A percentile compares a stretch with the other conserved stretches of the same genome.
These are phyloP conservation scores for Tympanuchus pallidicinctus DNA, from an alignment of 2,113 vertebrate genomes.

Conservation along the genomic window DNA sequence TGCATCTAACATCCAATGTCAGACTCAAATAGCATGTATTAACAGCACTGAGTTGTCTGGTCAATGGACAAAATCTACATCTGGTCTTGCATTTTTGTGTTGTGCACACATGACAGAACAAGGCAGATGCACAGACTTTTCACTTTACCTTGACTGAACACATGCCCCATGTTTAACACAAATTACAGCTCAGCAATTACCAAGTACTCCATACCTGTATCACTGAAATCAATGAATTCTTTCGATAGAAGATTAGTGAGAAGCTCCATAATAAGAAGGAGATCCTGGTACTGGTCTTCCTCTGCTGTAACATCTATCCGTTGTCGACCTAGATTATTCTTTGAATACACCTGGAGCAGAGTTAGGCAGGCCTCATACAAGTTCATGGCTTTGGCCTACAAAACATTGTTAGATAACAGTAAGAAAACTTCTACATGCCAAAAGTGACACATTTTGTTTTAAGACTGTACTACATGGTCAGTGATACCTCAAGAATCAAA, in stretches of 20 bases:
- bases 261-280: conserved; percentile 99
- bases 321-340: conserved; percentile 94
- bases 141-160: neutral
- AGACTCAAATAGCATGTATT: neutral
- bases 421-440: neutral
- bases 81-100: neutral
- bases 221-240: conserved; percentile 99
- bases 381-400: conserved; percentile 96
- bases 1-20: neutral
- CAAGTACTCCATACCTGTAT: conserved; percentile 84
- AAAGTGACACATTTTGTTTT: neutral
- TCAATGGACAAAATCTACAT: neutral
- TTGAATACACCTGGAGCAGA: conserved; percentile 96
- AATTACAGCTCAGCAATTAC: neutral
- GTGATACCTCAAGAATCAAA: neutral
- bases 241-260: conserved; percentile 98
- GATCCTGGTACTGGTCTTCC: conserved; percentile 98
- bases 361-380: conserved; percentile 97
- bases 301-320: conserved; percentile 91
- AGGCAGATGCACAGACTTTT: neutral
- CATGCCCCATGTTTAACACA: neutral
- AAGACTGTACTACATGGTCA: neutral
- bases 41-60: neutral
- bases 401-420: conserved; percentile 22
- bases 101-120: neutral